Evolutionary conservation across 2,113 vertebrate genomes (phyloP).

Genomic region (Xenopus borealis): DNA sequence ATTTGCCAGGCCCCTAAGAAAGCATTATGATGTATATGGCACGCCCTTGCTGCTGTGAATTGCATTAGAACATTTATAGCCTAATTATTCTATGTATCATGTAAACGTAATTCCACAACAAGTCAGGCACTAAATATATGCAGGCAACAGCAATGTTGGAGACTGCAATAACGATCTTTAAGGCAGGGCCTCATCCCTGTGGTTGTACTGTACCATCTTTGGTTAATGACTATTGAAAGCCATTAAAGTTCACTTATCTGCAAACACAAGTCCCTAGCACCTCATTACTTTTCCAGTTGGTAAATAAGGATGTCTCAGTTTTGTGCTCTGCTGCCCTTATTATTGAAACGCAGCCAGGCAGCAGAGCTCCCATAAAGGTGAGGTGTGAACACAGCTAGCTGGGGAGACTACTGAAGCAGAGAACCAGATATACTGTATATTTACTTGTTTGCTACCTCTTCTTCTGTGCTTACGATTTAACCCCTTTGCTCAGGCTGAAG

Average conservation of each 20-base stretch:
- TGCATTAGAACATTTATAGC: background rate
- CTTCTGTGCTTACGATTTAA: background rate
- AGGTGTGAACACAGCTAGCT: background rate
- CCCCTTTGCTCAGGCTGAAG: background rate
- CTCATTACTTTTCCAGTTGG: conserved; percentile 48
- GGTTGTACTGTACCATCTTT: conserved; percentile 34
- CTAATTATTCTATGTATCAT: background rate
- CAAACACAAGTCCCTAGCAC: conserved; percentile 45
- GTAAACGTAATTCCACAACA: conserved; percentile 21
- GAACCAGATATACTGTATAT: background rate
- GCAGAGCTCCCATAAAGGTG: background rate
- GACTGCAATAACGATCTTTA: conserved; percentile 7
- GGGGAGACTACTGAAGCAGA: background rate
- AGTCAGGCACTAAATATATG: background rate
- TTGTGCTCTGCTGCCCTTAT: conserved; percentile 34
- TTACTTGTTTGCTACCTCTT: background rate
- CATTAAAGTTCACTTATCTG: conserved; percentile 58
- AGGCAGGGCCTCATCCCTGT: conserved; percentile 21
- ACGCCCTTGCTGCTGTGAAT: background rate
- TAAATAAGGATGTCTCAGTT: conserved; percentile 40
- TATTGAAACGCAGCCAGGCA: conserved; percentile 8
- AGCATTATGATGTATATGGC: background rate
- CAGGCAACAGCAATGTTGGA: background rate
- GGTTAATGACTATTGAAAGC: conserved; percentile 56
- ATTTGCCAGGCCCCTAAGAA: no score